A percentile compares a stretch with the other conserved stretches of the same genome.
These are phyloP conservation scores for Turritopsis dohrnii DNA, from an alignment of 30 jellyfish, hydroid and myxozoan genomes.

Conservation along the genomic window DNA sequence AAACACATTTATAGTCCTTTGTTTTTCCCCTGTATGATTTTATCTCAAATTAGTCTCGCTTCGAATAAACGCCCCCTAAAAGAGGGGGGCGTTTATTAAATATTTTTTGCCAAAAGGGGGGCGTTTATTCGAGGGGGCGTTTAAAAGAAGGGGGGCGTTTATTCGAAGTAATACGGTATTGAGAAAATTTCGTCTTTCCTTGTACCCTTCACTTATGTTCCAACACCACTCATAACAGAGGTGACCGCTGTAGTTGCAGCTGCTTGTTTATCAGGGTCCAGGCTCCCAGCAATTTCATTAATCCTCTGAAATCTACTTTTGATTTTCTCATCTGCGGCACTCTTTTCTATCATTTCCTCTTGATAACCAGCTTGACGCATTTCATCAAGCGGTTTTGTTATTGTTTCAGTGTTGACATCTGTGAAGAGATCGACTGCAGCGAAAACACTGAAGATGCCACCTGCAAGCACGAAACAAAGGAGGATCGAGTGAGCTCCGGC, in stretches of 20 bases:
- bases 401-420: not conserved
- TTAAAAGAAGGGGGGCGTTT: too few relatives aligned
- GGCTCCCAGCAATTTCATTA: not conserved
- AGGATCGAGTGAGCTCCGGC: too few relatives aligned
- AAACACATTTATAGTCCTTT: too few relatives aligned
- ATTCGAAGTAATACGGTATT: too few relatives aligned
- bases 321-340: not conserved
- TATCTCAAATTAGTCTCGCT: too few relatives aligned
- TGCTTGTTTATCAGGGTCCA: not conserved
- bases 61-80: too few relatives aligned
- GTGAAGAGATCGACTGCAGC: not conserved
- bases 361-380: not conserved
- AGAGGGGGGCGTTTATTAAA: too few relatives aligned
- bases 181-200: not conserved
- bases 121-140: too few relatives aligned
- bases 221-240: not conserved
- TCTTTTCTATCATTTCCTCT: not conserved
- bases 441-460: not conserved
- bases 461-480: not conserved
- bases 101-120: too few relatives aligned
- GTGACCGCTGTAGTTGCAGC: not conserved
- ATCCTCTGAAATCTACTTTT: not conserved
- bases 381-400: not conserved
- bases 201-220: not conserved
- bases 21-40: too few relatives aligned